phyloP scores from a whole-genome alignment of 2,888 invertebrate species.

The Pachymerium ferrugineum region DNA sequence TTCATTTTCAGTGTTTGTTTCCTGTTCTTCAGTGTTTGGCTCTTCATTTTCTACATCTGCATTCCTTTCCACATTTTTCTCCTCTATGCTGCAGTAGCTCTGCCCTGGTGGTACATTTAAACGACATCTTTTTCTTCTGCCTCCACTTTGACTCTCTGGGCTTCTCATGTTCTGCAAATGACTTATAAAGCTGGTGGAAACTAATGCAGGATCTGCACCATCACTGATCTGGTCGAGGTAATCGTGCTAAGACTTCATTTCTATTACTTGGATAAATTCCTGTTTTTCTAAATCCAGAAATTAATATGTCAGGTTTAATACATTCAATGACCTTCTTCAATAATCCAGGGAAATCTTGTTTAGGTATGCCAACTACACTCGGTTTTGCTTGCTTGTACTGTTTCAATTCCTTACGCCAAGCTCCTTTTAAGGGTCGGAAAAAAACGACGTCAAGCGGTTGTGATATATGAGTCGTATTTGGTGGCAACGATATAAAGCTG shows the following conservation, averaged over 20 bases:
- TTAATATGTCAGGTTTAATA: not conserved
- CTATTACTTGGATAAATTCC: not conserved
- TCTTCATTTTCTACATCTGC: not conserved
- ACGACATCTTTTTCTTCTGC: not conserved
- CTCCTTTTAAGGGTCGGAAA: not conserved
- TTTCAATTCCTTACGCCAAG: not conserved
- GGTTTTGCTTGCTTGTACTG: not conserved
- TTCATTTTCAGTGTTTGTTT: too few species aligned
- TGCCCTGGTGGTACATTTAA: not conserved
- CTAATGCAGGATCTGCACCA: not conserved
- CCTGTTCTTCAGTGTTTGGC: not conserved
- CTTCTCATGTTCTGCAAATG: not conserved
- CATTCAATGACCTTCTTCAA: not conserved
- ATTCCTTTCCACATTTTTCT: not conserved
- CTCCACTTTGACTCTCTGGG: not conserved
- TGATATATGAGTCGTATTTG: not conserved
- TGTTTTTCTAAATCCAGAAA: not conserved
- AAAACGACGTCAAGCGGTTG: not conserved
- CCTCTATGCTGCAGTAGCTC: not conserved
- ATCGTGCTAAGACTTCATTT: not conserved
- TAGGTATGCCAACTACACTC: not conserved
- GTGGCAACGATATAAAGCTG: not conserved
- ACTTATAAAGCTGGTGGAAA: not conserved
- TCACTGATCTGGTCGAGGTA: not conserved
- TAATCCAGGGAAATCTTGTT: not conserved